Conservation (phyloP, 2,113 vertebrate species). For the Spea bombifrons region DNA sequence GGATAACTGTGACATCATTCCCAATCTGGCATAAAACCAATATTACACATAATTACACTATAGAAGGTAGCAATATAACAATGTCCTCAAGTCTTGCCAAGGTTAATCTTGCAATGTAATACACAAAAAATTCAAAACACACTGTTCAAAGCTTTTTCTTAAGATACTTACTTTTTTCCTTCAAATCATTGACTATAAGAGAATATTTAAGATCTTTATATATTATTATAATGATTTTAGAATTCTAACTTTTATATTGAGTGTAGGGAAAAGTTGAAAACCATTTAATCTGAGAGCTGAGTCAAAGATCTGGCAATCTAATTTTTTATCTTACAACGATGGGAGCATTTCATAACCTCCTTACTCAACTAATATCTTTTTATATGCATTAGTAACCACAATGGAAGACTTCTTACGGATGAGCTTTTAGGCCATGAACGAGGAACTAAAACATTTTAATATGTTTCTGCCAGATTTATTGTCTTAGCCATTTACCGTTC, state of each 20-base stretch:
- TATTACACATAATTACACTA: too few species aligned
- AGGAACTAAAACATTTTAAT: constrained; percentile 38
- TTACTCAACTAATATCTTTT: constrained; percentile 84
- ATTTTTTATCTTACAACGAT: constrained; percentile 90
- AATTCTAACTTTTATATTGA: constrained; percentile 10
- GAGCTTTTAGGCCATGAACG: constrained; percentile 57
- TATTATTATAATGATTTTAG: too few species aligned
- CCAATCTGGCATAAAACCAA: too few species aligned
- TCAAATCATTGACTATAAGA: too few species aligned
- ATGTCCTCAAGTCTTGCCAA: too few species aligned
- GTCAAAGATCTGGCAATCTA: constrained; percentile 83
- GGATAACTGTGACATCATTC: too few species aligned
- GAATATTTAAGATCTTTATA: too few species aligned
- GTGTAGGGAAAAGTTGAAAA: constrained; percentile 68
- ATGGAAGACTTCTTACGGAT: constrained; percentile 66
- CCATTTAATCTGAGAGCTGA: constrained; percentile 71
- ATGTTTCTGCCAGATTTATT: constrained; percentile 44
- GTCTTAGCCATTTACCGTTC: constrained; percentile 27
- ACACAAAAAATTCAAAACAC: too few species aligned
- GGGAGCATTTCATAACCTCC: constrained; percentile 85
- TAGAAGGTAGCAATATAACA: too few species aligned
- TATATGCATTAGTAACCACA: constrained; percentile 77
- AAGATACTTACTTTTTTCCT: too few species aligned
- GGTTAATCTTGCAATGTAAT: too few species aligned
- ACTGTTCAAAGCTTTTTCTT: too few species aligned